phyloP scores from a whole-genome alignment of 2,888 invertebrate species.

The Drosophila falleni region DNA sequence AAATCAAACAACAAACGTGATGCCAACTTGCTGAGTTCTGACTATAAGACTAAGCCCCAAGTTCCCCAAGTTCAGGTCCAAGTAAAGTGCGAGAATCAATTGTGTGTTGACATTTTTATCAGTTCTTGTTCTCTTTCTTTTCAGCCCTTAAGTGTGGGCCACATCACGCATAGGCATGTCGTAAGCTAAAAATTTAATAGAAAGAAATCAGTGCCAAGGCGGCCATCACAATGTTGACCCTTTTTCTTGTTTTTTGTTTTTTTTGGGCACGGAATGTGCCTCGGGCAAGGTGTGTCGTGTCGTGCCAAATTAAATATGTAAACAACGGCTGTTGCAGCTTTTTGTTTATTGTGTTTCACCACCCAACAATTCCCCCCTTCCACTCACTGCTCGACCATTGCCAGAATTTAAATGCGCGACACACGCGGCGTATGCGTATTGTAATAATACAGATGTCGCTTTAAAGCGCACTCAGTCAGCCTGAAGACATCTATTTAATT shows the following conservation, averaged over 20 bases:
- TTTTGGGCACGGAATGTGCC: conserved; percentile 2
- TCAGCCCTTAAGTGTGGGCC: conserved; percentile 32
- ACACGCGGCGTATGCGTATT: conserved; percentile 61
- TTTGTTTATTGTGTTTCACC: conserved; percentile 42
- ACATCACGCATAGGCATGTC: conserved; percentile 66
- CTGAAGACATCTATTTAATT: conserved; percentile 56
- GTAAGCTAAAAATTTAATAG: conserved; percentile 68
- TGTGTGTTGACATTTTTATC: conserved; percentile 81
- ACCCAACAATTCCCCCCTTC: not conserved
- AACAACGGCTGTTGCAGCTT: conserved; percentile 48
- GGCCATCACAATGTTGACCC: conserved; percentile 65
- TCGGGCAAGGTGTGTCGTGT: conserved; percentile 57
- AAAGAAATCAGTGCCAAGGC: conserved; percentile 70
- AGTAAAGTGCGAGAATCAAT: conserved; percentile 72
- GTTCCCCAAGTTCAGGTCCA: conserved; percentile 1
- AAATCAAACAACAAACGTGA: conserved; percentile 80
- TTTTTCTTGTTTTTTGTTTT: conserved; percentile 61
- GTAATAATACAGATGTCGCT: conserved; percentile 3
- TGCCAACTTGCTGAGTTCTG: conserved; percentile 46
- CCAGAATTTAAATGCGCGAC: conserved; percentile 60
- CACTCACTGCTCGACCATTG: not conserved
- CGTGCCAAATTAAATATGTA: conserved; percentile 72
- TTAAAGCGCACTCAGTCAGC: conserved; percentile 17
- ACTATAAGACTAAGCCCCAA: conserved; percentile 4
- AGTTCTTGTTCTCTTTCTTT: conserved; percentile 43